Conservation (phyloP, 2,888 invertebrate species). For the Dilophus febrilis region DNA sequence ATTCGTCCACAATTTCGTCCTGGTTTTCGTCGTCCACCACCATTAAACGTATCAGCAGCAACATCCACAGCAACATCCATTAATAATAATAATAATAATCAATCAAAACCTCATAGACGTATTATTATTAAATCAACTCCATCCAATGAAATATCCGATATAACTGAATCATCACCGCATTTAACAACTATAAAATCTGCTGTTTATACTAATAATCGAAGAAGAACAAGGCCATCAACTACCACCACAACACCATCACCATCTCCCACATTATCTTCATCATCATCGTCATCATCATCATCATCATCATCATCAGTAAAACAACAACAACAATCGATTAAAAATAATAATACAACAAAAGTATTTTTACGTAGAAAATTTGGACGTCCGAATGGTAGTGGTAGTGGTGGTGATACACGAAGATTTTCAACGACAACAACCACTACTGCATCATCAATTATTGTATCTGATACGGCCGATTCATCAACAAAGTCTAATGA, state of each 20-base stretch:
- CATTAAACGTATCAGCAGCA: no score
- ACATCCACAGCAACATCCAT: not conserved
- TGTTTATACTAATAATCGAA: slow-evolving; percentile 9
- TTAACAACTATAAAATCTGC: slow-evolving; percentile 19
- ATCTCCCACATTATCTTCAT: slow-evolving; percentile 9
- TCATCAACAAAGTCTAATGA: not conserved
- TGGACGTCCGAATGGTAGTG: slow-evolving; percentile 10
- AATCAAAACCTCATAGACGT: no score
- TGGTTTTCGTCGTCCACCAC: slow-evolving; percentile 21
- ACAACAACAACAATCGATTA: slow-evolving; percentile 31
- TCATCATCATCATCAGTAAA: no score
- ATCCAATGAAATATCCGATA: slow-evolving; percentile 11
- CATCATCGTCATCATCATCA: slow-evolving; percentile 10
- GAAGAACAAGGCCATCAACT: slow-evolving; percentile 6
- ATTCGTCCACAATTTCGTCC: slow-evolving; percentile 7
- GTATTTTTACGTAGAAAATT: slow-evolving; percentile 13
- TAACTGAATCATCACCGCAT: slow-evolving; percentile 18
- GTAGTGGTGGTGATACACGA: slow-evolving; percentile 7
- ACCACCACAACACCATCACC: slow-evolving; percentile 12
- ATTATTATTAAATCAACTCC: slow-evolving; percentile 6
- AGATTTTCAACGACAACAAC: slow-evolving; percentile 9
- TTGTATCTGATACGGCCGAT: no score
- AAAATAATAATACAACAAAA: slow-evolving; percentile 19
- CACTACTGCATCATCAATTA: slow-evolving; percentile 17
- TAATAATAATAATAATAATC: not conserved